Evolutionary conservation across 1,140 invertebrate genomes (phyloP), one percentile per base, ranked within the genome.

Genomic region (Medauroidea extradentata): DNA sequence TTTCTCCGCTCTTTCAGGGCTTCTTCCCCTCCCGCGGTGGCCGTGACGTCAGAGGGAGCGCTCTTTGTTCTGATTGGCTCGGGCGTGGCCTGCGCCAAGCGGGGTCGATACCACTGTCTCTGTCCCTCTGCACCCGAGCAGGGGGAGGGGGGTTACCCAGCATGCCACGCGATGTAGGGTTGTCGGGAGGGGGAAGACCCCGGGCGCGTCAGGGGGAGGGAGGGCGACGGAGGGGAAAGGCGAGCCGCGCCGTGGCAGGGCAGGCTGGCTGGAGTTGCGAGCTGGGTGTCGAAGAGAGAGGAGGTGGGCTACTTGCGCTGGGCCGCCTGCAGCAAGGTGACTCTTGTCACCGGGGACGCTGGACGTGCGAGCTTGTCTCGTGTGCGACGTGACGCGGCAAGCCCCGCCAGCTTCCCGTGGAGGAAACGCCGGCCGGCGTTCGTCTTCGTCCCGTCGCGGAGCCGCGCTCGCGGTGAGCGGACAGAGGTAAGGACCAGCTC

Each of bases 31-130:
- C n/a, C 49, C 1, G 14, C 8, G 2, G 49, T 18, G 21, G 18
- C 19, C 25, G 9, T 21, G 44, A 48, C 44, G 44, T 48, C 44
- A 48, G n/a, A 34, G n/a, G 13, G 1, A 16, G 18, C 25, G 18
- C 25, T 24, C n/a, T 25, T 25, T 25, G 38, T 51, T 51, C 49
- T 14, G 1, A 51, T 51, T 51, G 49, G 49, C 49, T 51, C 49
- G 49, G 49, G 49, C 38, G 49, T 51, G 49, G 49, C 49, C 49
- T 51, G 49, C 49, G 49, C 25, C 27, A 34, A 16, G 49, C 49
- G 49, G 24, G 49, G 49, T 51, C 49, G 49, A 51, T 48, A 48
- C 27, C 23, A 24, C n/a, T n/a, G n/a, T n/a, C n/a, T n/a, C n/a
- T n/a, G n/a, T n/a, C n/a, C n/a, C n/a, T n/a, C n/a, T n/a, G n/a